These are phyloP conservation scores for Mellilla xanthometata DNA, from an alignment of 2,888 invertebrate genomes.

Conservation along the genomic window DNA sequence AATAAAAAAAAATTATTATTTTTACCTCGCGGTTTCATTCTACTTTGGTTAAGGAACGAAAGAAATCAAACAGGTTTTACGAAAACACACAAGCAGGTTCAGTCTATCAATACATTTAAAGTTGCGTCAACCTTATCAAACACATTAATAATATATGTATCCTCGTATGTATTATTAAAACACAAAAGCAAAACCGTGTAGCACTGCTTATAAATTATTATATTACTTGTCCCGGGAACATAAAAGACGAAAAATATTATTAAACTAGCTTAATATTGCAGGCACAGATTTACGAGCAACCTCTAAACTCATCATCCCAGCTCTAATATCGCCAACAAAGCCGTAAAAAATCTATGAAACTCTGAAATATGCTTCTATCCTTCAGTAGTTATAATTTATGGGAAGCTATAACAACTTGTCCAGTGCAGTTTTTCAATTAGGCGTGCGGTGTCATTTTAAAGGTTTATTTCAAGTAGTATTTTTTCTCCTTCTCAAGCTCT, in stretches of 20 bases:
- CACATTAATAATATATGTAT: no score
- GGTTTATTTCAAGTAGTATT: no score
- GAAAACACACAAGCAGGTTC: no score
- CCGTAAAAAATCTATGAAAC: slow-evolving; percentile 20
- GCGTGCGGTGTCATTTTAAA: slow-evolving; percentile 13
- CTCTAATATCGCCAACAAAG: slow-evolving; percentile 19
- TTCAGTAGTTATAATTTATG: slow-evolving; percentile 27
- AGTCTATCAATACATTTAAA: no score
- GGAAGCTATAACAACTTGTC: slow-evolving; percentile 20
- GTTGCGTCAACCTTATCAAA: no score
- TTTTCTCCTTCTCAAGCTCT: no score
- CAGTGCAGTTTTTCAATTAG: slow-evolving; percentile 22
- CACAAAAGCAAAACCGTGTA: neutral
- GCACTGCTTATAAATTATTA: neutral
- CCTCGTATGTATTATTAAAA: no score
- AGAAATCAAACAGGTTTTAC: no score
- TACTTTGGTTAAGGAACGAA: no score
- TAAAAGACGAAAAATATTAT: slow-evolving; percentile 6
- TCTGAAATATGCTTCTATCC: slow-evolving; percentile 23
- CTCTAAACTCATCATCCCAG: slow-evolving; percentile 18
- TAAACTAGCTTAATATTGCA: slow-evolving; percentile 14
- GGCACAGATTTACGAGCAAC: slow-evolving; percentile 15
- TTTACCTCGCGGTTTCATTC: no score
- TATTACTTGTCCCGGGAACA: neutral
- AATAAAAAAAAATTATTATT: no score